phyloP scores from a whole-genome alignment of 2,888 invertebrate species.

The Agrotis puta region DNA sequence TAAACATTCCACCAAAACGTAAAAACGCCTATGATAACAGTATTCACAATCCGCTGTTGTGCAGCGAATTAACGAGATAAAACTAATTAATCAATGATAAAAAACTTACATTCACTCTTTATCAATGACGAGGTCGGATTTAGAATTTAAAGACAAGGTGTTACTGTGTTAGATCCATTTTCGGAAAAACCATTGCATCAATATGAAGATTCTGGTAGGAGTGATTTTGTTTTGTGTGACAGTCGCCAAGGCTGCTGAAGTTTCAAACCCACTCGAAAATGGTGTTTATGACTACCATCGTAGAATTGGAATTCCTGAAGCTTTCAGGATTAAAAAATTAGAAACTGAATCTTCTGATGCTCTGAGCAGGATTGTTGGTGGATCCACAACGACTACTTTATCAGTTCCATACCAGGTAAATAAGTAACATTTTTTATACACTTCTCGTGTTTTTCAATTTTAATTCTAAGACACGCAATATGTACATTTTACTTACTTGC shows the following conservation, averaged over 20 bases:
- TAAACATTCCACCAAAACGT: conserved; percentile 7
- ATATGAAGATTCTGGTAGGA: conserved; percentile 44
- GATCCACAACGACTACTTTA: conserved; percentile 64
- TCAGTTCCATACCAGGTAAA: conserved; percentile 73
- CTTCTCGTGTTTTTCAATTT: neutral
- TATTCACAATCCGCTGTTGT: neutral
- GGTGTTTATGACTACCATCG: conserved; percentile 71
- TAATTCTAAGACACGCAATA: neutral
- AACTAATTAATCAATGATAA: conserved; percentile 45
- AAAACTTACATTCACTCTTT: conserved; percentile 9
- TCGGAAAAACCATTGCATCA: conserved; percentile 11
- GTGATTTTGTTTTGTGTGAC: conserved; percentile 51
- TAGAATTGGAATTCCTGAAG: conserved; percentile 70
- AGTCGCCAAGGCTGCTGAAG: conserved; percentile 46
- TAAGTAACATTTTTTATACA: neutral
- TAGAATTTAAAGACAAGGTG: conserved; percentile 16
- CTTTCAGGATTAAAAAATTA: conserved; percentile 66
- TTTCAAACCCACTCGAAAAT: conserved; percentile 41
- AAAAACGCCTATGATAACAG: neutral
- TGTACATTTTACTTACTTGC: neutral
- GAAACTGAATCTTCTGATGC: conserved; percentile 64
- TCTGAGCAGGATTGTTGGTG: conserved; percentile 69
- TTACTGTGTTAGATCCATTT: conserved; percentile 11
- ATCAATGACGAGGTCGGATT: conserved; percentile 7
- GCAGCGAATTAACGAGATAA: conserved; percentile 32